phyloP scores from a whole-genome alignment of 1,140 invertebrate species.

The Oscheius sp. region DNA sequence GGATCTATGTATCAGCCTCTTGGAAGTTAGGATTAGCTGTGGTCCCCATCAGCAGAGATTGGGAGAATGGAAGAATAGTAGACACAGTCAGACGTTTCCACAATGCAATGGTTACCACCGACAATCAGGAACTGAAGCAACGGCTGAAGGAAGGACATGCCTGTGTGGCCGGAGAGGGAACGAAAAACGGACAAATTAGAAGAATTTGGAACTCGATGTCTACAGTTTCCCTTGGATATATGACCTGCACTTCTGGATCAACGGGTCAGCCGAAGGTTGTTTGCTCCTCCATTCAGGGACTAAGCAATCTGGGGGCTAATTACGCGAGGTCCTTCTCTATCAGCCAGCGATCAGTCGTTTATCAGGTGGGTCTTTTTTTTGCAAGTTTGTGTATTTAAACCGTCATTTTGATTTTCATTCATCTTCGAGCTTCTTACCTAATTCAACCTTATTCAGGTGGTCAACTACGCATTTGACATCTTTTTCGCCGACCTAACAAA shows the following conservation, averaged over 20 bases:
- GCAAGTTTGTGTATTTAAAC: too few relatives aligned
- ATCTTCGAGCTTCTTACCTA: too few relatives aligned
- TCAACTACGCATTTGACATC: constrained; percentile 38
- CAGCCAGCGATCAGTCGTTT: neutral
- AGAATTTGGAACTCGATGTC: neutral
- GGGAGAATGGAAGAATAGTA: neutral
- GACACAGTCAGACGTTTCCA: neutral
- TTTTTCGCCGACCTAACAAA: constrained; percentile 39
- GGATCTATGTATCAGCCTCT: neutral
- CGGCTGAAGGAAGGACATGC: neutral
- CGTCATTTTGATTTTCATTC: too few relatives aligned
- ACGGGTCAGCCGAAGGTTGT: constrained; percentile 35
- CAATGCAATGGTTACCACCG: neutral
- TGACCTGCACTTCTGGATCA: constrained; percentile 36
- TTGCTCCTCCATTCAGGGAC: constrained; percentile 29
- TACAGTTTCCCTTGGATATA: constrained; percentile 3
- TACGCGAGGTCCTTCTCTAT: constrained; percentile 23
- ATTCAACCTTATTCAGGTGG: constrained; percentile 9
- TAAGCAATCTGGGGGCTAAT: constrained; percentile 33
- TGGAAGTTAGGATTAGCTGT: neutral
- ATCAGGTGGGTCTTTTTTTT: constrained; percentile 3
- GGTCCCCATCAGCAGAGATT: neutral
- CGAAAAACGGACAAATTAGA: neutral
- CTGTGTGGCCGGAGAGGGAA: neutral
- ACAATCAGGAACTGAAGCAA: neutral